Evolutionary conservation across 2,888 invertebrate species (phyloP).

Genomic region (Apoderus coryli): DNA sequence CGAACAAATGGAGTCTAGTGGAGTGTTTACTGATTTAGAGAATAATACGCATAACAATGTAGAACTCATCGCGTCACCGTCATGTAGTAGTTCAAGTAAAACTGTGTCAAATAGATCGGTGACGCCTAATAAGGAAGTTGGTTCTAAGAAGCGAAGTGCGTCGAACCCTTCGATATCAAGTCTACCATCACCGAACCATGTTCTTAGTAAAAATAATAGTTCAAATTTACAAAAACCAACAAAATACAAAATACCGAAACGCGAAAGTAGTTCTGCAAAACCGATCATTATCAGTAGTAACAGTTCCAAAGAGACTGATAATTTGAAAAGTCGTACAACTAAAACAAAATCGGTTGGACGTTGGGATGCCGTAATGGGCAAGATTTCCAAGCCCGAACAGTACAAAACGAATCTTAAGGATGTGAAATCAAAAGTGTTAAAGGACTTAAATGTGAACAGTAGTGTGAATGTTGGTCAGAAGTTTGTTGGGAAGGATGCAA

Average conservation of each 20-base stretch:
- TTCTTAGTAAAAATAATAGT: slow-evolving; percentile 33
- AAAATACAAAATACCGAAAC: slow-evolving; percentile 65
- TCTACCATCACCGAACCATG: slow-evolving; percentile 24
- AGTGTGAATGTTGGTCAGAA: slow-evolving; percentile 9
- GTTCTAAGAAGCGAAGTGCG: slow-evolving; percentile 25
- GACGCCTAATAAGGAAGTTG: slow-evolving; percentile 15
- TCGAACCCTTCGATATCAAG: slow-evolving; percentile 25
- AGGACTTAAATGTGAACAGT: slow-evolving; percentile 18
- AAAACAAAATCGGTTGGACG: slow-evolving; percentile 48
- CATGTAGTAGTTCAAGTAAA: slow-evolving; percentile 36
- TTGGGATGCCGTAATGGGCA: slow-evolving; percentile 76
- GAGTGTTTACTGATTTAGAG: slow-evolving; percentile 77
- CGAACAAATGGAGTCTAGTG: slow-evolving; percentile 85
- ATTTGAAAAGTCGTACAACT: too few species aligned
- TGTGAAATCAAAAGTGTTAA: slow-evolving; percentile 64
- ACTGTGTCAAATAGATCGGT: slow-evolving; percentile 15
- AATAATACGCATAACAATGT: slow-evolving; percentile 44
- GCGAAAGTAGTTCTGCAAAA: slow-evolving; percentile 60
- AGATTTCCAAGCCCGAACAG: slow-evolving; percentile 60
- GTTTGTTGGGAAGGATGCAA: too few species aligned
- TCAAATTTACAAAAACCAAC: too few species aligned
- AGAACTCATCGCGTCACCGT: slow-evolving; percentile 40
- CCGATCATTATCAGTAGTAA: slow-evolving; percentile 50
- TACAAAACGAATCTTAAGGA: slow-evolving; percentile 64
- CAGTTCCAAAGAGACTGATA: slow-evolving; percentile 37